Conservation (phyloP, 2,797 vertebrate genomes). For the Argyrosomus regius region DNA sequence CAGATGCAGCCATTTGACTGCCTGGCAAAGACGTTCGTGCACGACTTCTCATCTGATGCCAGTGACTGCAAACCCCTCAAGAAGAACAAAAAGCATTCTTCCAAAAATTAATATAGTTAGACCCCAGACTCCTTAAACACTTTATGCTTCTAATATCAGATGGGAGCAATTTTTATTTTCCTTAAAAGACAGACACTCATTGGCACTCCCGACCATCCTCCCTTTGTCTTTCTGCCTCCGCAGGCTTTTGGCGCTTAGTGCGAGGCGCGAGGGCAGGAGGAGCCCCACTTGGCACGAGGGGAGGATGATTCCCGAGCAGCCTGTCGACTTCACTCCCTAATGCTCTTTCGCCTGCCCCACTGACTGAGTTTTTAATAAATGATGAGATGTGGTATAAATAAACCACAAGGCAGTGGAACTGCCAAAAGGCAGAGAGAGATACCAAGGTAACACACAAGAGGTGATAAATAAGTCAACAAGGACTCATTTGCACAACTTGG, state of each 20-base stretch:
- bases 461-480: constrained; percentile 87
- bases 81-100: constrained; percentile 48
- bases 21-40: constrained; percentile 43
- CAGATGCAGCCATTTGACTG: constrained; percentile 59
- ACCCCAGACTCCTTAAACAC: constrained; percentile 50
- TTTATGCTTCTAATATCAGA: constrained; percentile 66
- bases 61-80: constrained; percentile 46
- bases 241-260: constrained; percentile 63
- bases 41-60: constrained; percentile 59
- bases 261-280: constrained; percentile 72
- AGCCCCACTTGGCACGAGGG: constrained; percentile 83
- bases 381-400: constrained; percentile 88
- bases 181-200: constrained; percentile 59
- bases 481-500: constrained; percentile 80
- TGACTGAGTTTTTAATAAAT: constrained; percentile 92
- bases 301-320: constrained; percentile 82
- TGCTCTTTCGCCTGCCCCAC: constrained; percentile 85
- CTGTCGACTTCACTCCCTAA: constrained; percentile 81
- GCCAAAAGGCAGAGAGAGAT: constrained; percentile 84
- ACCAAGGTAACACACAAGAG: constrained; percentile 83
- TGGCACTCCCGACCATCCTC: constrained; percentile 54
- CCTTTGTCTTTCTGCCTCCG: constrained; percentile 72
- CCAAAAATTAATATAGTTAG: constrained; percentile 56
- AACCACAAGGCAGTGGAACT: constrained; percentile 84
- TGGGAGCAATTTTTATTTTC: constrained; percentile 46